Evolutionary conservation across 2,888 invertebrate species (phyloP), one percentile per base, ranked within the genome.

Genomic region (Anthrax anthrax): DNA sequence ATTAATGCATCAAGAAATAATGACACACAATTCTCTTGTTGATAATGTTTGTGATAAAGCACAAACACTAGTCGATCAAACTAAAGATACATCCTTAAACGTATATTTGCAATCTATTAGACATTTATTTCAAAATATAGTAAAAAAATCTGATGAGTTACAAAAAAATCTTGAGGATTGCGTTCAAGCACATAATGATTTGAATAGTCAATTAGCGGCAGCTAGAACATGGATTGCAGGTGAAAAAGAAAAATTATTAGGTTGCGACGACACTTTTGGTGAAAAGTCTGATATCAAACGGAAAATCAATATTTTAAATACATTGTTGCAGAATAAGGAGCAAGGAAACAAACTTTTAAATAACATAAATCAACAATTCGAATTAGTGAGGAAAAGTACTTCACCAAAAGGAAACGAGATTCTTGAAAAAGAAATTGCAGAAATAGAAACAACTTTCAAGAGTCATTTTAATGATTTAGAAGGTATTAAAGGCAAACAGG

Each of bases 11-110:
- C 94, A 94, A 67, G 95, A 95, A 67, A 92, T 95, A 41, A 81
- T 86, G 72, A 84, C 87, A 0, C 94, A 94, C 67, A 88, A 90
- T 62, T 78, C 81, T 46, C 69, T 92, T 44, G 88, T 95, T 0
- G 90, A 92, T 60, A 81, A 84, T 44, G 88, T 95, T 17, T 91
- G 90, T 62, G 89, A 92, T 56, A 91, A 91, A 67, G 94, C 94
- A 0, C 88, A 90, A 59, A 81, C 86, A 46, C 70, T 95, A 16
- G 86, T 92, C 3, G 87, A 91, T 60, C 84, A 90, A 65, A 91
- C 91, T 2, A 85, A 89, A 61, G 91, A 92, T 58, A 83, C 82
- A 51, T 86, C 88, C 0, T 70, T 95, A 34, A 86, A 88, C 61
- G 78, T 85, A 0, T 91, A 89, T 60, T 69, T 91, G 9, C 82